phyloP scores from a whole-genome alignment of 1,140 invertebrate species.

The Rhyacophila brunnea region DNA sequence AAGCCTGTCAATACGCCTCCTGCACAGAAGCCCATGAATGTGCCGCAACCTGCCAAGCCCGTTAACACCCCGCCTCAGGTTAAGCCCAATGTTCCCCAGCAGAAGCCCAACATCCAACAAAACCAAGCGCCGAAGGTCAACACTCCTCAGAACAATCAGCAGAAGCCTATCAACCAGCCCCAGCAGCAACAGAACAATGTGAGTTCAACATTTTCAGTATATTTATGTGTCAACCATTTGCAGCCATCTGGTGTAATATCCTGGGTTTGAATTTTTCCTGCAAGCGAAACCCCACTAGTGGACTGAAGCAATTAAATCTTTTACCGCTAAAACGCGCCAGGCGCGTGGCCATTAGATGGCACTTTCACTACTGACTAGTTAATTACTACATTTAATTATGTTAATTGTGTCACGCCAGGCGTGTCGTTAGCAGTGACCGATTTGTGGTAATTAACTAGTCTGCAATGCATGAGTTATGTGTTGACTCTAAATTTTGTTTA shows the following conservation, averaged over 20 bases:
- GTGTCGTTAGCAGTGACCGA: no score
- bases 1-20: background rate
- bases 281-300: background rate
- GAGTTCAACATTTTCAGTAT: background rate
- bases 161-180: conserved; percentile 7
- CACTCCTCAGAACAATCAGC: background rate
- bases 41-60: background rate
- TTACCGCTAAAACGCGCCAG: no score
- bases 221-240: background rate
- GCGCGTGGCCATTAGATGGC: no score
- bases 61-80: conserved; percentile 4
- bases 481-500: no score
- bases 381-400: no score
- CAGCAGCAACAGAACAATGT: conserved; percentile 15
- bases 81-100: background rate
- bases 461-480: no score
- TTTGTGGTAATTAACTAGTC: no score
- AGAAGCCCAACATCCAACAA: conserved; percentile 9
- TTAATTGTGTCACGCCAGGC: no score
- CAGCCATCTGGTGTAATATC: background rate
- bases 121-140: conserved; percentile 2
- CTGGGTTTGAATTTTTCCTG: background rate
- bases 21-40: background rate
- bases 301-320: background rate
- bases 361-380: no score